Conservation (phyloP, 35 echinoderm and acorn worm species). For the Apostichopus parvimensis region DNA sequence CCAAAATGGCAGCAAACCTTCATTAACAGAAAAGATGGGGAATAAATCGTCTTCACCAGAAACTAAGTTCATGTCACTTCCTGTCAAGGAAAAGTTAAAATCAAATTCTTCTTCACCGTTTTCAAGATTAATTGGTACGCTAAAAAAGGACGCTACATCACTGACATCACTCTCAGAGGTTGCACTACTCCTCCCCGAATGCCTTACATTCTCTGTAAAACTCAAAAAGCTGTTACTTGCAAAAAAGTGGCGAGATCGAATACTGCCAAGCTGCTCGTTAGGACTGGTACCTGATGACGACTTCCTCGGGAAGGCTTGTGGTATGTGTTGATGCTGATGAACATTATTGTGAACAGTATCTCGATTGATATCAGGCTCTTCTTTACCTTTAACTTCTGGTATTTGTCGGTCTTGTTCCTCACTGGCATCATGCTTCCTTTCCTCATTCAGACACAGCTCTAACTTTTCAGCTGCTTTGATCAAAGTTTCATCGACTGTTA, state of each 20-base stretch:
- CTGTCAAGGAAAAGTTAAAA: constrained; percentile 45
- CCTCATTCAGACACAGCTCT: constrained; percentile 1
- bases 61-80: constrained; percentile 46
- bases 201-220: constrained; percentile 22
- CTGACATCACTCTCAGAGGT: background rate
- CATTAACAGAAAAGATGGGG: background rate
- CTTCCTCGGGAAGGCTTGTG: background rate
- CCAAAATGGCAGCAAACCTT: background rate
- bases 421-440: background rate
- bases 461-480: constrained; percentile 25
- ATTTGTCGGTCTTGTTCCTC: background rate
- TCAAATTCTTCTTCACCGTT: background rate
- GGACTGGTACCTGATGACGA: background rate
- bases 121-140: constrained; percentile 27
- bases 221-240: constrained; percentile 13
- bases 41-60: background rate
- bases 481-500: constrained; percentile 32
- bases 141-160: constrained; percentile 30
- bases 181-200: background rate
- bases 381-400: background rate
- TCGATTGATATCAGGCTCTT: background rate
- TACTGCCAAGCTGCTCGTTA: background rate
- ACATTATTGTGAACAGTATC: background rate
- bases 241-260: constrained; percentile 27
- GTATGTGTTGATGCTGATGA: background rate